Base-by-base conservation (phyloP, 1,140 invertebrate species). In the Asobara japonica region DNA sequence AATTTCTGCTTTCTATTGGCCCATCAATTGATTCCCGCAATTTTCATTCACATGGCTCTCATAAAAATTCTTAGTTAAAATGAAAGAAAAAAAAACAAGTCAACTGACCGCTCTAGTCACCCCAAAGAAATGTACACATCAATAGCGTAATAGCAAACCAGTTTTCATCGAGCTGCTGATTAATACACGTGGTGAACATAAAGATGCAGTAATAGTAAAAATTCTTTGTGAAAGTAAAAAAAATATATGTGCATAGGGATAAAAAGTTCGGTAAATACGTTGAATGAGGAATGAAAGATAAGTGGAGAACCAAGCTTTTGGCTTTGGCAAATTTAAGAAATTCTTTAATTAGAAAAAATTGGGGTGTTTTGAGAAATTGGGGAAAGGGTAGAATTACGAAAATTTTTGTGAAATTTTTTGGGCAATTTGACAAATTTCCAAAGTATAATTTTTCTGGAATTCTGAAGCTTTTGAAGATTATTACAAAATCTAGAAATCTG, bases 111-210 rank as follows among this genome's bases (percentile, higher is more conserved):
- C 51, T 56, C 51, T 56, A 56, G 51, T 56, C 51, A 56, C 51
- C 51, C 22, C 51, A 22, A 25, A 45, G 18, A 56, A 56, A 56
- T 56, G 51, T 56, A 56, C 22, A 56, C 51, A 56, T 56, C 51
- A 56, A 56, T 56, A 56, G 7, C 51, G 22, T 25, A 56, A 56
- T 27, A 56, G 5, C 10, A 56, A 56, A 56, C 51, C 51, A 56
- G 51, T 56, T 56, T 22, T 56, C 11, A 6, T 18, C n/a, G 4
- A 56, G 7, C 8, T 16, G 45, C 22, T 6, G 51, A 56, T 22
- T 25, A 27, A 56, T 56, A 56, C 51, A 56, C 51, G 51, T 56
- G 51, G 51, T 13, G 51, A 16, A n/a, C n/a, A 2, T 25, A 56
- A 25, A 25, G 22, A 56, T 56, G 22, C 51, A 22, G 51, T 56